Conservation (phyloP, 2,888 invertebrate species). For the Beris morrisii region DNA sequence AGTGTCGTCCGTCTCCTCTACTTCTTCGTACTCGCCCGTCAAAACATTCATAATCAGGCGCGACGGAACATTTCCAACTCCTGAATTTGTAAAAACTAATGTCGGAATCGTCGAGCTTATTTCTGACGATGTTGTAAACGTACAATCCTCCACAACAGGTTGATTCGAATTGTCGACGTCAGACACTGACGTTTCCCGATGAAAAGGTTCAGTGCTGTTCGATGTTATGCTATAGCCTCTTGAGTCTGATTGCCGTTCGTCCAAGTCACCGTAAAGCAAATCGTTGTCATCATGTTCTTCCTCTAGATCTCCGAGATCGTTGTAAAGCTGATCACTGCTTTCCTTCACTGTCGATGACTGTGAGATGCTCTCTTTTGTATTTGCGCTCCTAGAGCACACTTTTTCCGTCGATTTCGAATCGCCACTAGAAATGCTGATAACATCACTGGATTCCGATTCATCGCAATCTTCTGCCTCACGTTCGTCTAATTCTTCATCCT, state of each 20-base stretch:
- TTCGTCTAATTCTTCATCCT: conserved; percentile 2
- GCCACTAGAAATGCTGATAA: conserved; percentile 17
- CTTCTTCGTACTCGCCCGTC: conserved; percentile 18
- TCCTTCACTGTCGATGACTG: neutral
- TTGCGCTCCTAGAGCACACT: neutral
- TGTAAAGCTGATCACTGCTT: neutral
- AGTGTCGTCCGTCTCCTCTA: neutral
- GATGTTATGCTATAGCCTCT: neutral
- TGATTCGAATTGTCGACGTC: neutral
- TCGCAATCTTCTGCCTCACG: neutral
- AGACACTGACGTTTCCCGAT: neutral
- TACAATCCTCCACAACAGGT: neutral
- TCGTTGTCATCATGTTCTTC: neutral
- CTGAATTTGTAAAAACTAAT: conserved; percentile 1
- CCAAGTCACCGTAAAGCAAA: conserved; percentile 20
- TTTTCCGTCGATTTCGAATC: neutral
- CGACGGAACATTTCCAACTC: neutral
- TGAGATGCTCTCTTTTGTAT: conserved; percentile 1
- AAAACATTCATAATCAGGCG: conserved; percentile 16
- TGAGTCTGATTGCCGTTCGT: neutral
- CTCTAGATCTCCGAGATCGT: neutral
- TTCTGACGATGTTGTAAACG: neutral
- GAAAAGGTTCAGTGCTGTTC: neutral
- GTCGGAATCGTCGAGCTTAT: neutral
- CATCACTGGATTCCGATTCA: conserved; percentile 1